Evolutionary conservation across 2,113 vertebrate genomes (phyloP), one percentile per base, ranked within the genome.

Genomic region (Talpa occidentalis): DNA sequence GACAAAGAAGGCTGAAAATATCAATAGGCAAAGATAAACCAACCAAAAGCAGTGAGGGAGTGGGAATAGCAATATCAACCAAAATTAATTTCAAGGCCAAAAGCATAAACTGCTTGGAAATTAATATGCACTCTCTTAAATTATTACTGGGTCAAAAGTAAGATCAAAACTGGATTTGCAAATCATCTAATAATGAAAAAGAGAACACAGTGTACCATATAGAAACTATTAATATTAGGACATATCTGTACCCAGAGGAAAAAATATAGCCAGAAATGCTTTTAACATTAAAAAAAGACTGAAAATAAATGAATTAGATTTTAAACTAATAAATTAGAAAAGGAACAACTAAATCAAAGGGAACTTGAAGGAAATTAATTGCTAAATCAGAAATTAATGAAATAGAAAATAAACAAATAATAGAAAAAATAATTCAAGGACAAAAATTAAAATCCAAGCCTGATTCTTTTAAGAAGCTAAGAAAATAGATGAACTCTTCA

Each of bases 1-100:
- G 87, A 95, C 60, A 91, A 96, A 93, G 83, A 66, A 88, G 73
- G 89, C 70, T 62, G 84, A 93, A 96, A 96, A 96, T 94, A 94
- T 80, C 92, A 93, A 91, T n/a, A 42, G 49, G 44, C 64, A 95
- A 94, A 93, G 88, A 91, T 62, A 60, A 17, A 93, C n/a, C 52
- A 90, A 89, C 87, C 52, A 86, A 91, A 90, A 67, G 72, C 90
- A 88, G 60, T 77, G 84, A 70, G 52, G 52, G 52, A 87, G 47
- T 37, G 35, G 52, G 19, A 77, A 72, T 26, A 88, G 47, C 60
- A 76, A 59, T 59, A 60, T 56, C 85, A 81, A 70, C 70, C 60
- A 88, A 83, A 76, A 76, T 62, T 56, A 44, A 66, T 56, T 62
- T 85, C 42, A 30, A 90, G 69, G 62, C 35, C 70, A 62, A 69